phyloP scores from a whole-genome alignment of 2,888 invertebrate species.

The Sesia bembeciformis region DNA sequence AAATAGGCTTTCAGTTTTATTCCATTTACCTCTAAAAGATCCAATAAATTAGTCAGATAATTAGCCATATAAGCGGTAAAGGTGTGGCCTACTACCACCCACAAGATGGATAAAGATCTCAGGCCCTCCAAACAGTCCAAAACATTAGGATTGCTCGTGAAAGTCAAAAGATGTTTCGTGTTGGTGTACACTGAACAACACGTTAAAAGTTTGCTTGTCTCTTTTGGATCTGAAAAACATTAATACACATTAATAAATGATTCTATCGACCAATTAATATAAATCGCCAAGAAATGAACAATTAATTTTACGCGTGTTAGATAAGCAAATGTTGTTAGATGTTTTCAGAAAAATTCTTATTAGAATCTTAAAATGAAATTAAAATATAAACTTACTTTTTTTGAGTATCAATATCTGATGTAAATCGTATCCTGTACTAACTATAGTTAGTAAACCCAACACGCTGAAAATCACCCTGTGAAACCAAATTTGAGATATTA shows the following conservation, averaged over 20 bases:
- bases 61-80: not conserved
- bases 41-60: not conserved
- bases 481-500: not conserved
- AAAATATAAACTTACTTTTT: constrained; percentile 8
- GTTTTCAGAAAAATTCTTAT: no score
- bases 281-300: no score
- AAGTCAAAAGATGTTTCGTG: constrained; percentile 5
- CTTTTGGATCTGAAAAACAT: constrained; percentile 1
- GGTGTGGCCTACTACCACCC: constrained; percentile 20
- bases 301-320: no score
- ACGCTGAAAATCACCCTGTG: constrained; percentile 14
- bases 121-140: constrained; percentile 29
- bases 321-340: no score
- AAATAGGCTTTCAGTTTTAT: no score
- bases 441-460: constrained; percentile 12
- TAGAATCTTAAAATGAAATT: no score
- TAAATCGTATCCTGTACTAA: constrained; percentile 15
- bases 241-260: not conserved
- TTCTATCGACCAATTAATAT: not conserved
- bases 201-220: constrained; percentile 9
- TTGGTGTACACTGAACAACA: constrained; percentile 7
- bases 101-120: constrained; percentile 29
- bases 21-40: not conserved
- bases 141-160: constrained; percentile 1
- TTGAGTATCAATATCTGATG: constrained; percentile 9